A percentile compares a stretch with the other conserved stretches of the same genome.
Conservation (phyloP, 2,113 vertebrate genomes). For the Andinoacara biseriatus region DNA sequence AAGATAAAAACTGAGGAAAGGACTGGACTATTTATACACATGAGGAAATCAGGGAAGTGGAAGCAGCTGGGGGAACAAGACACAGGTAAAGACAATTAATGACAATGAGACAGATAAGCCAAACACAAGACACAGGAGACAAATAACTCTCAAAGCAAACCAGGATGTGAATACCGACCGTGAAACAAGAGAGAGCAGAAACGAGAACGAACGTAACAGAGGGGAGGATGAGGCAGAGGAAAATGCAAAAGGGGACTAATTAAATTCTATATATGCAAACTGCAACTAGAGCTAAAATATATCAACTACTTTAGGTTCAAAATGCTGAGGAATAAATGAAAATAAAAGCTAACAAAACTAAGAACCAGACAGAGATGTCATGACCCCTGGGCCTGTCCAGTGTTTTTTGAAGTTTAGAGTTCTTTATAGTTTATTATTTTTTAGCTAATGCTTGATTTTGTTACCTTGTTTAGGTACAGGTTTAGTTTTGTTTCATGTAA, state of each 20-base stretch:
- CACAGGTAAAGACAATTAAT: not conserved
- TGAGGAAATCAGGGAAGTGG: not conserved
- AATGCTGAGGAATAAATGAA: not conserved
- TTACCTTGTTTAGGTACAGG: too few relatives aligned
- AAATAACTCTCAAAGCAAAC: not conserved
- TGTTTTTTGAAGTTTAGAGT: not conserved
- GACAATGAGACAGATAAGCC: not conserved
- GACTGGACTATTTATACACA: not conserved
- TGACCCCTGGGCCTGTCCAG: too few relatives aligned
- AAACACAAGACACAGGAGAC: not conserved
- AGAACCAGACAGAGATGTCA: not conserved
- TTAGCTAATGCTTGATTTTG: too few relatives aligned
- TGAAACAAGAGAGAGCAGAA: not conserved
- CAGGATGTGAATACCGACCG: not conserved
- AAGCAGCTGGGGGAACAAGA: not conserved
- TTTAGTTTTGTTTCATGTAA: not conserved
- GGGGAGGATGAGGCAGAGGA: not conserved
- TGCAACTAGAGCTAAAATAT: not conserved
- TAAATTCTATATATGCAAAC: not conserved
- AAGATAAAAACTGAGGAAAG: not conserved
- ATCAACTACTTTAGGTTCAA: not conserved
- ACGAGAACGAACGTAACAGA: not conserved
- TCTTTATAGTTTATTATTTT: not conserved
- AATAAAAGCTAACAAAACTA: not conserved
- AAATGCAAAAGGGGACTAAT: not conserved